A percentile compares a stretch with the other conserved stretches of the same genome.
These are phyloP conservation scores for Prunella himalayana DNA, from an alignment of 2,113 vertebrate species.

Conservation along the genomic window DNA sequence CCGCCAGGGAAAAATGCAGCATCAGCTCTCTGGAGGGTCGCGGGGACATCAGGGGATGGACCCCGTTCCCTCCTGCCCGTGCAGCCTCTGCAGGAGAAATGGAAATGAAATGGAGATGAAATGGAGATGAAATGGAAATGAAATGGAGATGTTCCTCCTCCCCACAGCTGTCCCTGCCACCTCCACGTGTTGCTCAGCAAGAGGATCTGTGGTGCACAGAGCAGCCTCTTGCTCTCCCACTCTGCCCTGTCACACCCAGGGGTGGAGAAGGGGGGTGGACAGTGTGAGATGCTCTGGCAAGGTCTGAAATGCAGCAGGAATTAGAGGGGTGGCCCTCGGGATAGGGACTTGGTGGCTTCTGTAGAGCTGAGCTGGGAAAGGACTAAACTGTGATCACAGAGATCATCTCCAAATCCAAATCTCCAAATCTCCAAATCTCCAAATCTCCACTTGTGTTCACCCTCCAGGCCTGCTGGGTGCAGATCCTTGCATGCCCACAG, in stretches of 20 bases:
- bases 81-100: not conserved
- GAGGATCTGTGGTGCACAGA: not conserved
- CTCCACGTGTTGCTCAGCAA: too few relatives aligned
- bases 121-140: too few relatives aligned
- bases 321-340: not conserved
- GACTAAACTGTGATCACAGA: not conserved
- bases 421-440: not conserved
- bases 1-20: conserved; percentile 5
- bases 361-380: not conserved
- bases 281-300: not conserved
- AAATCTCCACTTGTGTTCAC: not conserved
- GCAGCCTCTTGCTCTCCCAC: not conserved
- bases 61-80: not conserved
- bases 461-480: not conserved
- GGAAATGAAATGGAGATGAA: too few relatives aligned
- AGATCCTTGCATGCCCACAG: not conserved
- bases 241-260: accelerated
- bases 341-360: not conserved
- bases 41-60: not conserved
- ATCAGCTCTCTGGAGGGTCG: not conserved
- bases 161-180: not conserved
- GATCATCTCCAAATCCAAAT: not conserved
- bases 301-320: not conserved
- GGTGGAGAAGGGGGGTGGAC: not conserved
- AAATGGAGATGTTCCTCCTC: not conserved